Percentiles rank a stretch among this genome's conserved stretches.
These are phyloP conservation scores for Mercenaria mercenaria DNA, from an alignment of 1,140 invertebrate species.

Conservation along the genomic window DNA sequence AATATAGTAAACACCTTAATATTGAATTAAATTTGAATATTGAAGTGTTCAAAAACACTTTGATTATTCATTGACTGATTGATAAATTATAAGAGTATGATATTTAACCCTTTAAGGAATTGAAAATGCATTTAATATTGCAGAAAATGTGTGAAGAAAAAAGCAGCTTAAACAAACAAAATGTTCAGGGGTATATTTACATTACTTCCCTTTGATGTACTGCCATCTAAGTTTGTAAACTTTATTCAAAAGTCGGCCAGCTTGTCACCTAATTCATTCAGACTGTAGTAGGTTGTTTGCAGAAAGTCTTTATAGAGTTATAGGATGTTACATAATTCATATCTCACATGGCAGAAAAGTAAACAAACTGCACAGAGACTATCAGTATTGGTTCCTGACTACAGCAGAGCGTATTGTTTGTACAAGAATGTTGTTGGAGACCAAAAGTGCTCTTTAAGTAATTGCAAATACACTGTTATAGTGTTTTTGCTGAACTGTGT, in stretches of 20 bases:
- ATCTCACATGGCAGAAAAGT: neutral
- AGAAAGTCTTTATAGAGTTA: neutral
- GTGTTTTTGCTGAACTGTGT: no score
- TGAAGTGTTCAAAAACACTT: no score
- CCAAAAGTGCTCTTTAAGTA: no score
- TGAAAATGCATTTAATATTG: neutral
- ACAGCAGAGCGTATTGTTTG: neutral
- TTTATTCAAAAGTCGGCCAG: neutral
- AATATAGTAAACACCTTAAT: no score
- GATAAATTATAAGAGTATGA: neutral
- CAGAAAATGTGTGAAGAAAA: neutral
- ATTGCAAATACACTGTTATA: no score
- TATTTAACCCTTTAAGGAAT: neutral
- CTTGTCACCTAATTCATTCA: neutral
- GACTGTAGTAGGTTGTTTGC: neutral
- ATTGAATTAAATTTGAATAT: no score
- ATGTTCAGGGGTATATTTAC: neutral
- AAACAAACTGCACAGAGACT: conserved; percentile 1
- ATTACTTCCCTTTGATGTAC: neutral
- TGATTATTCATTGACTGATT: no score
- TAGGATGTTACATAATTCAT: neutral
- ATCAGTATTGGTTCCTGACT: neutral
- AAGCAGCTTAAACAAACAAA: neutral
- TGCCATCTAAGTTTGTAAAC: neutral
- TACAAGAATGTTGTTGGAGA: neutral